A percentile compares a stretch with the other conserved stretches of the same genome.
Conservation (phyloP, 2,113 vertebrate species). For the Hydrochoerus hydrochaeris region DNA sequence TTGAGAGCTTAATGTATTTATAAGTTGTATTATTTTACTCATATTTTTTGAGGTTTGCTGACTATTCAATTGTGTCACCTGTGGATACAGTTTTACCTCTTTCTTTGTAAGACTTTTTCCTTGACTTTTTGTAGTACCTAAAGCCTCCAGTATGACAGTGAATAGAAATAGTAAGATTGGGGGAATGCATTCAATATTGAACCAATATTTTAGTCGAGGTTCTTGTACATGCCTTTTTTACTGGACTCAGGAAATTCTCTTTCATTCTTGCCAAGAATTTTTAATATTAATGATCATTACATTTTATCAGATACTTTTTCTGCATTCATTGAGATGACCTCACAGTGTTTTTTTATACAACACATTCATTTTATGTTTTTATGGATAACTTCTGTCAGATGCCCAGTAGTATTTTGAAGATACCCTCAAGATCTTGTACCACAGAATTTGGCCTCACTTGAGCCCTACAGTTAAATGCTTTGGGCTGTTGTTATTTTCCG, state of each 20-base stretch:
- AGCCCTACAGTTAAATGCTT: not conserved
- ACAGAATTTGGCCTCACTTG: not conserved
- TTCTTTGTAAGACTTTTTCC: not conserved
- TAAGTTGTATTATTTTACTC: not conserved
- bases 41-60: not conserved
- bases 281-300: not conserved
- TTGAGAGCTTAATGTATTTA: not conserved
- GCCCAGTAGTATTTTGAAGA: not conserved
- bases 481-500: not conserved
- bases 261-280: conserved; percentile 19
- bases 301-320: conserved; percentile 29
- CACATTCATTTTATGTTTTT: not conserved
- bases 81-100: not conserved
- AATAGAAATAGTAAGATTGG: not conserved
- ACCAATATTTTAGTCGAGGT: not conserved
- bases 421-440: not conserved
- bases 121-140: not conserved
- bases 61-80: not conserved
- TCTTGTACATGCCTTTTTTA: not conserved
- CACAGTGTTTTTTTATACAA: not conserved
- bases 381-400: not conserved
- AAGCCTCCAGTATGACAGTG: not conserved
- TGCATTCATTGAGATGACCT: not conserved
- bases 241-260: not conserved
- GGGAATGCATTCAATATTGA: not conserved